These are phyloP conservation scores for Phylloscopus whistleri DNA, from an alignment of 2,113 vertebrate species.

Conservation along the genomic window DNA sequence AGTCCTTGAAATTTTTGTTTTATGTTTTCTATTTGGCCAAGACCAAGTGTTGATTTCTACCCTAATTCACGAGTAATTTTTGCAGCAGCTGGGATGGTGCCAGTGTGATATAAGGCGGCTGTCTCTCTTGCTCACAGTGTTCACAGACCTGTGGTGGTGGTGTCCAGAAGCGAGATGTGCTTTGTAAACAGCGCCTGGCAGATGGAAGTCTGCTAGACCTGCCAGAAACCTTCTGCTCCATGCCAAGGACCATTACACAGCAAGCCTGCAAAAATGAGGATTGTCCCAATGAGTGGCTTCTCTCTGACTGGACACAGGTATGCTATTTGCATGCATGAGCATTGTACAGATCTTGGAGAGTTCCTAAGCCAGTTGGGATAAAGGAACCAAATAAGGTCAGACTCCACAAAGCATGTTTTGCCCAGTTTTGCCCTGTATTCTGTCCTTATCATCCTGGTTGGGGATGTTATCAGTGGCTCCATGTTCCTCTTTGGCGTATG, in stretches of 20 bases:
- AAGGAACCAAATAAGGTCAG: not conserved
- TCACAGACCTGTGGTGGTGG: constrained; percentile 88
- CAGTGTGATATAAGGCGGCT: not conserved
- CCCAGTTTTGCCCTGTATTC: not conserved
- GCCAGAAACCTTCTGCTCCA: constrained; percentile 86
- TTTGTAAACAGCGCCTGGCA: constrained; percentile 89
- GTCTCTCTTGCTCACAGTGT: constrained; percentile 74
- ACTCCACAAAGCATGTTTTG: not conserved
- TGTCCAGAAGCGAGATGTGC: constrained; percentile 74
- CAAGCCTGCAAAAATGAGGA: constrained; percentile 79
- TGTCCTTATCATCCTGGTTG: not conserved
- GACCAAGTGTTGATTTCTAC: not conserved
- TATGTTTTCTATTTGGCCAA: not conserved
- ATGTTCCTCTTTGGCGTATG: not conserved
- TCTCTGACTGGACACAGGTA: constrained; percentile 91
- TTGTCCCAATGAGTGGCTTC: constrained; percentile 86
- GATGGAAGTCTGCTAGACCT: constrained; percentile 89
- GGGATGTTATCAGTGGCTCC: not conserved
- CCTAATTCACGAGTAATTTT: not conserved
- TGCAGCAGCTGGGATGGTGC: not conserved
- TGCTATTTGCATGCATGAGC: not conserved
- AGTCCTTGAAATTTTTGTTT: not conserved
- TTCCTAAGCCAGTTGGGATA: not conserved
- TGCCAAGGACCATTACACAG: constrained; percentile 65
- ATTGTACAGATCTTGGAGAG: not conserved